Evolutionary conservation across 2,797 vertebrate species (phyloP), one percentile per base, ranked within the genome.

Genomic region (Emys orbicularis): DNA sequence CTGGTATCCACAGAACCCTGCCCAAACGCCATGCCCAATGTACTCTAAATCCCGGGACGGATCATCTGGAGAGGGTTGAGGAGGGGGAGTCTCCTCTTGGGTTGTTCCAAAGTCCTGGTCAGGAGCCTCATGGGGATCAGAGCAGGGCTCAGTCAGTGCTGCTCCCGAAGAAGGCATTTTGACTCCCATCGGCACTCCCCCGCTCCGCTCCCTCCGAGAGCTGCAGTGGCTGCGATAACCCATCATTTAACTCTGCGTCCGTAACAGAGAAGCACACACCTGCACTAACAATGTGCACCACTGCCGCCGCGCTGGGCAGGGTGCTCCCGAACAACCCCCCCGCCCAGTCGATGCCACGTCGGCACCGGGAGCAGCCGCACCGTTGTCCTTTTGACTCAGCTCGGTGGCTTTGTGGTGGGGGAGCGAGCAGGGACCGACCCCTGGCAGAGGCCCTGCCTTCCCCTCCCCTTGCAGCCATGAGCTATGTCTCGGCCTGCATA

Each of bases 401-500:
- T 47, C 31, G 4, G 21, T 0, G 0, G 0, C 0, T 6, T 0
- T 41, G 12, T 2, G 13, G 7, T 27, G 27, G 44, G 44, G 44
- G 15, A 49, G 12, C 4, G 4, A 8, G 74, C 25, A 47, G 25
- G 37, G 12, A 76, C 10, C 1, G 37, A 72, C 5, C 44, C 8
- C 74, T 31, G 74, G 41, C 41, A 47, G 25, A 15, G 74, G 61
- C 1, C 11, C 11, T 13, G 27, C 1, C 16, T 8, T 9, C 15
- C 41, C 59, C 41, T 47, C 8, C 16, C 37, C 53, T 21, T 29
- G 31, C 25, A 49, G 27, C 74, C 44, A 8, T 27, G 27, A 47
- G 74, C 27, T 21, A 8, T 13, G 44, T 9, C n/a, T 72, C 5
- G 1, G 37, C 68, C 19, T 21, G 68, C 44, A 5, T 37, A 52